Conservation (phyloP, 2,113 vertebrate genomes). For the Hystrix brachyura region DNA sequence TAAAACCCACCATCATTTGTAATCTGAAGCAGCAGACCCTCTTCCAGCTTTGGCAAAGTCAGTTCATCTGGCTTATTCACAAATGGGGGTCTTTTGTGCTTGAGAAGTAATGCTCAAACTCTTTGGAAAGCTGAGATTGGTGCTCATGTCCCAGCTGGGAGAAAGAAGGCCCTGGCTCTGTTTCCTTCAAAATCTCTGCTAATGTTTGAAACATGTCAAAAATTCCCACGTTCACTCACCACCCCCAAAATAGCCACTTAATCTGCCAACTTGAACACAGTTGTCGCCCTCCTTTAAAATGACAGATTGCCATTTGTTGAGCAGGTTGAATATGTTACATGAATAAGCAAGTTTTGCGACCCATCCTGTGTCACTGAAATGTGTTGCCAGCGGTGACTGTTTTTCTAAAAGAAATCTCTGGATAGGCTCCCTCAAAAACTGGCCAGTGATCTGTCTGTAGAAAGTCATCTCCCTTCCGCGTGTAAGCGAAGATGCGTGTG, state of each 20-base stretch:
- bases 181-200: neutral
- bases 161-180: neutral
- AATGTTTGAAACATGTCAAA: neutral
- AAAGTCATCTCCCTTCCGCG: neutral
- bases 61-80: neutral
- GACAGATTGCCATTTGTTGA: neutral
- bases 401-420: neutral
- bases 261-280: neutral
- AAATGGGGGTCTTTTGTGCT: neutral
- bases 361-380: neutral
- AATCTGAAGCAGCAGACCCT: neutral
- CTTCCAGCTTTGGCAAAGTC: neutral
- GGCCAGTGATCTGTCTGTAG: neutral
- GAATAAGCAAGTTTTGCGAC: neutral
- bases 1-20: neutral
- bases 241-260: neutral
- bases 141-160: neutral
- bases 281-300: neutral
- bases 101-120: neutral
- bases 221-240: neutral
- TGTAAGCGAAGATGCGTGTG: neutral
- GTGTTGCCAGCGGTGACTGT: neutral
- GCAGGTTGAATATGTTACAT: neutral
- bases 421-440: neutral
- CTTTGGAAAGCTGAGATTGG: neutral